Evolutionary conservation across 1,140 invertebrate species (phyloP).

Genomic region (Lanistes nyassanus): DNA sequence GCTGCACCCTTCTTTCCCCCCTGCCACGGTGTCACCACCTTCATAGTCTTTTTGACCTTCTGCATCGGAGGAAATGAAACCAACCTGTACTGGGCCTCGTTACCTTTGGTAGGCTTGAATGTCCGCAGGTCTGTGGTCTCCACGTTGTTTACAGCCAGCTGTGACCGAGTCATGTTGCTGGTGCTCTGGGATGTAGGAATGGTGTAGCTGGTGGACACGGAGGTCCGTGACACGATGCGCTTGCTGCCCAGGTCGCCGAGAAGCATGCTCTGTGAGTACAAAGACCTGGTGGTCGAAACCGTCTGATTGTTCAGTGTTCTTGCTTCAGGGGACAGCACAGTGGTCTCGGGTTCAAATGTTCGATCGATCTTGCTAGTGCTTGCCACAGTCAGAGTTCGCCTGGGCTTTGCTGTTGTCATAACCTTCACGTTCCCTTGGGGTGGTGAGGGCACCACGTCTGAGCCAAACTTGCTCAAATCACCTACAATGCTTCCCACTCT

Average conservation of each 20-base stretch:
- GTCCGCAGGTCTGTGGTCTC: slow-evolving; percentile 54
- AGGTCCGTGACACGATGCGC: slow-evolving; percentile 53
- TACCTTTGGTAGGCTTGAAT: slow-evolving; percentile 57
- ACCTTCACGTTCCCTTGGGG: too few relatives aligned
- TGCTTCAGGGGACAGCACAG: neutral
- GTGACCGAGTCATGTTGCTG: slow-evolving; percentile 19
- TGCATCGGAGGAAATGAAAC: slow-evolving; percentile 41
- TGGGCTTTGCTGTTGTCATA: slow-evolving; percentile 9
- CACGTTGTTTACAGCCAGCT: slow-evolving; percentile 54
- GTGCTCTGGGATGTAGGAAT: slow-evolving; percentile 34
- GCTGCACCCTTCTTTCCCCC: neutral
- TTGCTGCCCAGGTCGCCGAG: slow-evolving; percentile 27
- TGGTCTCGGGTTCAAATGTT: neutral
- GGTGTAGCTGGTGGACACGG: slow-evolving; percentile 53
- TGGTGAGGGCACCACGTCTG: neutral
- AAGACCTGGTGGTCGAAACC: slow-evolving; percentile 28
- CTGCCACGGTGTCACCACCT: neutral
- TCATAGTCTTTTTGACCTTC: slow-evolving; percentile 24
- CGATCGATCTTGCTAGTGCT: neutral
- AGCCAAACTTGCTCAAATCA: too few relatives aligned
- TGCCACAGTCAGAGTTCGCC: neutral
- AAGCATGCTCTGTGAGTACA: slow-evolving; percentile 22
- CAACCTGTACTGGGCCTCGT: slow-evolving; percentile 41
- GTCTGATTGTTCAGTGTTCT: slow-evolving; percentile 18
- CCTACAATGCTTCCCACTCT: too few relatives aligned